These are phyloP conservation scores for Ptychoptera albimana DNA, from an alignment of 2,888 invertebrate species.

Conservation along the genomic window DNA sequence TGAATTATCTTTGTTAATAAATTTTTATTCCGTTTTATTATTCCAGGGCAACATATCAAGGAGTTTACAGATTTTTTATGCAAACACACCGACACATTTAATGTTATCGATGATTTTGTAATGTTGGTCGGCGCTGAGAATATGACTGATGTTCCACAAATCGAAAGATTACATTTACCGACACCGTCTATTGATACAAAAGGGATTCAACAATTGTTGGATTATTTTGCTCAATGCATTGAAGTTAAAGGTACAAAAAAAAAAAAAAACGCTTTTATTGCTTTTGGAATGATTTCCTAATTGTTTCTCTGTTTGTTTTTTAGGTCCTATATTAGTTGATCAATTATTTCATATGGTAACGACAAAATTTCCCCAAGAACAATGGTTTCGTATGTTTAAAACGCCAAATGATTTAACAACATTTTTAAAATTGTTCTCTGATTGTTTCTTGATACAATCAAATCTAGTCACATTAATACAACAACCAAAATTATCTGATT, in stretches of 20 bases:
- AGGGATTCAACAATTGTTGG: conserved; percentile 63
- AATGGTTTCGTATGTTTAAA: conserved; percentile 78
- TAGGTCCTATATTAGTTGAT: conserved; percentile 65
- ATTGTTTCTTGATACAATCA: conserved; percentile 83
- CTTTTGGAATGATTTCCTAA: not conserved
- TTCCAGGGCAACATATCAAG: conserved; percentile 66
- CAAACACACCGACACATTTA: conserved; percentile 72
- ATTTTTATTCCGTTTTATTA: not conserved
- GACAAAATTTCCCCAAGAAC: conserved; percentile 56
- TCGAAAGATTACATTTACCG: conserved; percentile 49
- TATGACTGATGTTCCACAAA: conserved; percentile 48
- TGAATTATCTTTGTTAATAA: not conserved
- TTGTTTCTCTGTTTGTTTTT: conserved; percentile 7
- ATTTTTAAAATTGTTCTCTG: conserved; percentile 84
- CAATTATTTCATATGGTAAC: conserved; percentile 71
- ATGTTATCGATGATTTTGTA: conserved; percentile 72
- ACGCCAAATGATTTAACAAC: conserved; percentile 79
- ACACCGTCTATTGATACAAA: conserved; percentile 68
- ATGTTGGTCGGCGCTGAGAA: conserved; percentile 56
- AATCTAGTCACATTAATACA: conserved; percentile 76
- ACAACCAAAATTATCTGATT: conserved; percentile 52
- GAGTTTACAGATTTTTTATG: conserved; percentile 83
- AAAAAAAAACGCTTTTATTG: not conserved
- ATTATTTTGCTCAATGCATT: conserved; percentile 69
- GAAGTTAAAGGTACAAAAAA: conserved; percentile 43